Base-by-base conservation (phyloP, 1,140 invertebrate species). In the Lycorma delicatula region DNA sequence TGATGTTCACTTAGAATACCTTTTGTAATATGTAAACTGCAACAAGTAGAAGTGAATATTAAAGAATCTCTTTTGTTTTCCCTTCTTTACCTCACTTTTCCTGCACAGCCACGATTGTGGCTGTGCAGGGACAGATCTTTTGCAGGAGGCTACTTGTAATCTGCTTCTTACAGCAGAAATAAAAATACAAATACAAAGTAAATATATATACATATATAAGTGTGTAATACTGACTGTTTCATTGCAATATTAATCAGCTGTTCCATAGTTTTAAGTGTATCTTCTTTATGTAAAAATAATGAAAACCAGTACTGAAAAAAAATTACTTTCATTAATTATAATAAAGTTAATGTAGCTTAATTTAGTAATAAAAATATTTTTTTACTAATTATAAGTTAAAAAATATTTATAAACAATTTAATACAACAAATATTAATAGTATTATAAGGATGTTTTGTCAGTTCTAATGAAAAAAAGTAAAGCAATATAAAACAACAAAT, bases 241-340 rank as follows among this genome's bases (percentile, higher is more conserved):
- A 98, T 96, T 41, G 94, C 94, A 74, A 98, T 84, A 76, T 98
- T 97, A 46, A 91, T 91, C 31, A 99, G 75, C 74, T 98, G 95
- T 67, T 94, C 86, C 85, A 97, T 96, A 54, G 98, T 71, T 38
- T 80, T 78, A 74, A 89, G 97, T 0, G 93, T 93, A 72, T 98
- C 93, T 36, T 80, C 81, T 69, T 91, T 91, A 65, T 85, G 87
- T 48, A 93, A 72, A 67, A 98, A 88, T 83, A 97, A 84, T 22
- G 87, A 91, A 74, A 97, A 97, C 70, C 86, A 81, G 76, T 91
- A 84, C 79, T 86, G 71, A n/a, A 75, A 76, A 58, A 62, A 68
- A 61, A 63, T 62, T 34, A 20, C 18, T 11, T 26, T 2, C 13
- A 44, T 5, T n/a, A 41, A 4, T 27, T 27, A 51, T 27, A 29